Base-by-base conservation (phyloP, 2,888 invertebrate species). In the Cheilosia variabilis region DNA sequence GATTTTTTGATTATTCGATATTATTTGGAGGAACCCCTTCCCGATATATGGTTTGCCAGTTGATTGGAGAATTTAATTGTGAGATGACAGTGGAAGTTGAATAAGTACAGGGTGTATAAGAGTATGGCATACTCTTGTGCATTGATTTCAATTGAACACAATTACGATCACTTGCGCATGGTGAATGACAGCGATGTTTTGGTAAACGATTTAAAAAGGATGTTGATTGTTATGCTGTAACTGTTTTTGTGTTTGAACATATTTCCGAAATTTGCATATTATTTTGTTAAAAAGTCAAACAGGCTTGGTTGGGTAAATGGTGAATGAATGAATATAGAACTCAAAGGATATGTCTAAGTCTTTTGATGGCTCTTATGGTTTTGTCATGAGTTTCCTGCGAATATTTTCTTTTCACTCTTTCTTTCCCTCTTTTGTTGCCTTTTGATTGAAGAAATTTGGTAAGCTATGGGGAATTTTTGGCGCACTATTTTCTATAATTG, bases 91-190 rank as follows among this genome's bases (percentile, higher is more conserved):
- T 53, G 69, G 47, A 50, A 45, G 37, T 55, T 58, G 66, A 31
- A 63, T 27, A 27, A 27, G 27, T 27, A 27, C 41, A 34, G 53
- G 37, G 27, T 31, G 13, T 15, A 2, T 72, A 47, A 27, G 13
- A 41, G 19, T 22, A 55, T 34, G 7, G 9, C 17, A 4, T 53
- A 27, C 4, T 27, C 4, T 13, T 27, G 50, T 62, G 58, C 63
- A 80, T 66, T 76, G 66, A 80, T 86, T 86, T 80, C 76, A 80
- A 86, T 86, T 86, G 84, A 81, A 86, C 80, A 71, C 76, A 71
- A 80, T 80, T 76, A 80, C 15, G 69, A 53, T 86, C 37, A 60
- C 72, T 73, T 31, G 22, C 60, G 22, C 60, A 58, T 31, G 31
- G 10, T 60, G 41, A 31, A 19, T 4, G 10, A 22, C 50, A 52